phyloP scores from a whole-genome alignment of 2,113 vertebrate species.

The Pedionomus torquatus region DNA sequence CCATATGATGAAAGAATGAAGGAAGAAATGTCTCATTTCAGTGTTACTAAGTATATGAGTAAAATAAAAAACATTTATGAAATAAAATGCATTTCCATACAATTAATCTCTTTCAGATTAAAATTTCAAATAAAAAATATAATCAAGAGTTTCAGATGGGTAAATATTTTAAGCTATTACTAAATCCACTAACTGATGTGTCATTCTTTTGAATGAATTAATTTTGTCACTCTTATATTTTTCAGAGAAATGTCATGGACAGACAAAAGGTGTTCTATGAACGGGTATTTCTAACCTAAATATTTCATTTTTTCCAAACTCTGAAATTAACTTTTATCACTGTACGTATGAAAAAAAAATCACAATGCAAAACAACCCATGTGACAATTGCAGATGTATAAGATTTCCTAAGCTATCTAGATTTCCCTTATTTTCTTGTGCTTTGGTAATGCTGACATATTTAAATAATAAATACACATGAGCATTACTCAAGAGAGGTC shows the following conservation, averaged over 20 bases:
- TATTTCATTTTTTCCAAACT: not conserved
- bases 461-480: not conserved
- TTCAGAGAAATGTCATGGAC: not conserved
- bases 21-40: not conserved
- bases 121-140: not conserved
- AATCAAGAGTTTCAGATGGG: not conserved
- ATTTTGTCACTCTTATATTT: not conserved
- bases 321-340: not conserved
- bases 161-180: not conserved
- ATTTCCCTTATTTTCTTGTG: not conserved
- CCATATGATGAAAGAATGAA: not conserved
- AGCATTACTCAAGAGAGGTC: slow-evolving; percentile 7
- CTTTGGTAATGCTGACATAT: not conserved
- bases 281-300: not conserved
- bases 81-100: not conserved
- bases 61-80: not conserved
- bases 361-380: not conserved
- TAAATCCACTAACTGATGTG: not conserved
- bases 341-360: not conserved
- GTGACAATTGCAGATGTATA: not conserved
- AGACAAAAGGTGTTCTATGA: not conserved
- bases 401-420: not conserved
- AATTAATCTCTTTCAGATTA: too few relatives aligned
- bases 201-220: not conserved
- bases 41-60: not conserved